Conservation (phyloP, 1,140 invertebrate genomes). For the Drosophila paulistorum region DNA sequence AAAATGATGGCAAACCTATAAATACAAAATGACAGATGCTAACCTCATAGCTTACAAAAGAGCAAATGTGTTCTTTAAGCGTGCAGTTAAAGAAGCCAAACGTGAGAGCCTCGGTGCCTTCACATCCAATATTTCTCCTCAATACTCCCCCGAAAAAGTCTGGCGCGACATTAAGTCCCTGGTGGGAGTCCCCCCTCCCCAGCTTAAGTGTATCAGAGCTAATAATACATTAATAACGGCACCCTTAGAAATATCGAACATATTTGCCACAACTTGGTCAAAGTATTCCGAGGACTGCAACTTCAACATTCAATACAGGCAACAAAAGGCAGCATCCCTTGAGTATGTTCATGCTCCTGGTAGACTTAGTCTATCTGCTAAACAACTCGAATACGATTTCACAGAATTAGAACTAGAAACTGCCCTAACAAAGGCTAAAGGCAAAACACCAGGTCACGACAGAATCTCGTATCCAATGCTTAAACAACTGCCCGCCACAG, state of each 20-base stretch:
- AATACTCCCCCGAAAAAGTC: constrained; percentile 24
- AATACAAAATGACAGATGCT: constrained; percentile 7
- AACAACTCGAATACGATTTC: neutral
- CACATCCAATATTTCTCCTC: constrained; percentile 15
- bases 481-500: constrained; percentile 2
- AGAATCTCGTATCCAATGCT: no score
- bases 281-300: constrained; percentile 23
- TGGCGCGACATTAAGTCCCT: constrained; percentile 28
- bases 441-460: no score
- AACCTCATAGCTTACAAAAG: constrained; percentile 13
- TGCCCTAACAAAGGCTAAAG: constrained; percentile 1
- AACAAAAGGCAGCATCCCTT: neutral
- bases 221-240: constrained; percentile 11
- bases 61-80: constrained; percentile 12
- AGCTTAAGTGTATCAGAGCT: constrained; percentile 7
- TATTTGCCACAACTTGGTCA: constrained; percentile 27
- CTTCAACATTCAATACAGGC: constrained; percentile 9
- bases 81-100: constrained; percentile 24
- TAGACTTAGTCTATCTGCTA: neutral
- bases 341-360: constrained; percentile 3
- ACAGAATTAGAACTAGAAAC: constrained; percentile 9
- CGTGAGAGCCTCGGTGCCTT: constrained; percentile 16
- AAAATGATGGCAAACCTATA: constrained; percentile 13
- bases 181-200: constrained; percentile 15
- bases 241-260: constrained; percentile 17